Base-by-base conservation (phyloP, 2,113 vertebrate species). In the Cranoglanis bouderius region DNA sequence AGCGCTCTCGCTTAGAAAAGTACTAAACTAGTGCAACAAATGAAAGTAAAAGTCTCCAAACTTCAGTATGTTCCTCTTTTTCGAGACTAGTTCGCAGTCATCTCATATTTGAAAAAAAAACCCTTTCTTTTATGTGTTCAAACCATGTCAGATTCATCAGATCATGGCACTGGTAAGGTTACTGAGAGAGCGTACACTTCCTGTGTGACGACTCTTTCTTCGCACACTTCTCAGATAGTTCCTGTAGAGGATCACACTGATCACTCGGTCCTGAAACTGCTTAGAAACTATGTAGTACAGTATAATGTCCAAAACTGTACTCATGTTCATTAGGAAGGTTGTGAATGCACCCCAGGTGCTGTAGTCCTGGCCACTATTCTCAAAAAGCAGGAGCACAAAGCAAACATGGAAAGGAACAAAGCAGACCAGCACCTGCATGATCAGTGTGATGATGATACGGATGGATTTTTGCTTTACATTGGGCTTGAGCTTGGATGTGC, bases 231-330 rank as follows among this genome's bases (percentile, higher is more conserved):
- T 95, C 72, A 99, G 95, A 87, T 99, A 99, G 85, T 99, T 99
- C 61, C 98, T 95, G 92, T 99, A 99, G 32, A 98, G 94, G 87
- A 99, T 98, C 84, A 99, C 98, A 0, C 98, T 99, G 88, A 99
- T 98, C 86, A 99, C 98, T 86, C 98, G 92, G 16, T 98, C 98
- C 91, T 99, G 98, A 94, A 99, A 99, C 92, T 99, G 98, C 92
- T 99, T 99, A 43, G 98, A 99, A 80, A 99, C 98, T 0, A 99
- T 98, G 83, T 99, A 99, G 89, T 98, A 99, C 43, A 99, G 94
- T n/a, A 99, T 97, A 14, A 99, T 96, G 0, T 99, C 98, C 87
- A 99, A 70, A 67, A 98, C 98, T 0, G 98, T 99, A 91, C 98
- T 99, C 90, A 97, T 94, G 90, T 97, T 99, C 98, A 99, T 99